Evolutionary conservation across 2,113 vertebrate species (phyloP), one percentile per base, ranked within the genome.

Genomic region (Ceyx margarethae): DNA sequence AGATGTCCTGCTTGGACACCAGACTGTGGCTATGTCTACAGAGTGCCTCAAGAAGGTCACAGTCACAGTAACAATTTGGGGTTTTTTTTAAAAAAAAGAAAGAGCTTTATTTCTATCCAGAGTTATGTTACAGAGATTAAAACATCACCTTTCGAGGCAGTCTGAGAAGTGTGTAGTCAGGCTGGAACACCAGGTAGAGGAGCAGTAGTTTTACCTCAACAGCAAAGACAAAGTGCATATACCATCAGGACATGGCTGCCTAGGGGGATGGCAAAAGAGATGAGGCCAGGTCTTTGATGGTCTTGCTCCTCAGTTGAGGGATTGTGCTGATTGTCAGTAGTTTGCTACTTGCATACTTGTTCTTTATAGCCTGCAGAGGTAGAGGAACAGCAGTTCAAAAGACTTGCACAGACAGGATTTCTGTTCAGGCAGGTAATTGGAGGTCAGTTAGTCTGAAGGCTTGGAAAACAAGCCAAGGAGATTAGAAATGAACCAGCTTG

Each of bases 291-390:
- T 97, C 97, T 82, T 78, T 97, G 82, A 99, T 10, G 11, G 95
- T 3, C 2, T 94, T 19, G 0, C 98, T 93, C 73, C 94, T 97
- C 35, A 99, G 98, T 76, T 99, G 98, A 62, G 98, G 97, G 11
- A 98, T 84, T 6, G 98, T 98, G 96, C 99, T 98, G 95, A 99
- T 98, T 87, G 92, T 97, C 97, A 99, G 96, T 46, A 99, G 97
- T 62, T 97, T 98, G 94, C 96, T 97, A 96, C 98, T 98, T 4
- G 98, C 97, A 45, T 99, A 99, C 74, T 99, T 99, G 69, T 97
- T 98, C 97, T 95, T 99, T 71, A 99, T 65, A 13, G 98, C 98
- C 99, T 99, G 97, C 10, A 89, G 81, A 82, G 60, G 58, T 16
- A 68, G 35, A 78, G 33, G 22, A 80, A 62, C 10, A 74, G 29